phyloP scores from a whole-genome alignment of 2,113 vertebrate genomes.

The Nettapus auritus region DNA sequence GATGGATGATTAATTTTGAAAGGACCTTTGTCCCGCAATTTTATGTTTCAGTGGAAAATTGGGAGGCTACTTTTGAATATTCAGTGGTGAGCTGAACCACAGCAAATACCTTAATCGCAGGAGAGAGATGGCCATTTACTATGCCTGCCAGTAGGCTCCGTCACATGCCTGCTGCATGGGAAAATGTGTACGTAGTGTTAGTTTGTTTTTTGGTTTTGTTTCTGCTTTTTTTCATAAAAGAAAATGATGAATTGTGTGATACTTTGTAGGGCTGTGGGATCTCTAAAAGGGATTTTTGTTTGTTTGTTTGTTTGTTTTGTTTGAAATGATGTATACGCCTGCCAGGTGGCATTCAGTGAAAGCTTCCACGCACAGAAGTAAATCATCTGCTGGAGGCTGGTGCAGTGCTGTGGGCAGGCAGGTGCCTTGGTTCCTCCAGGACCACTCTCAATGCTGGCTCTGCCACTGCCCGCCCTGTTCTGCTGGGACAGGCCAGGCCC shows the following conservation, averaged over 20 bases:
- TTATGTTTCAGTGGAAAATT: background rate
- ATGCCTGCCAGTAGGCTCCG: background rate
- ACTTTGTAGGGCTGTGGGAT: background rate
- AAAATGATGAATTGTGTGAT: background rate
- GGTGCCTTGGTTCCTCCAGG: background rate
- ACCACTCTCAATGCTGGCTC: background rate
- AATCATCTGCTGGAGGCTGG: background rate
- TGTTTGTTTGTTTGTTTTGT: background rate
- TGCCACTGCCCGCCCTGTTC: accelerated
- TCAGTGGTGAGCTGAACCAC: background rate
- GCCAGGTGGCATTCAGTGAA: background rate
- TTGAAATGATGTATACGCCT: background rate
- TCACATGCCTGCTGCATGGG: background rate
- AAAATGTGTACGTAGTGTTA: background rate
- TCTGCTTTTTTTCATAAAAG: background rate
- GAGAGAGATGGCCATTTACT: background rate
- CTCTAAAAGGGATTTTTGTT: background rate
- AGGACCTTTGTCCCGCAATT: background rate
- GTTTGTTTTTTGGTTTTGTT: background rate
- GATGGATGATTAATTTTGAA: background rate
- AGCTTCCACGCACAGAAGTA: background rate
- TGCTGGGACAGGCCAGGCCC: background rate
- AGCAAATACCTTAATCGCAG: background rate
- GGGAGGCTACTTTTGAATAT: background rate
- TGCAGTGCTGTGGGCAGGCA: background rate